Percentiles rank a stretch among this genome's conserved stretches.
These are phyloP conservation scores for Engystomops pustulosus DNA, from an alignment of 2,113 vertebrate genomes.

Conservation along the genomic window DNA sequence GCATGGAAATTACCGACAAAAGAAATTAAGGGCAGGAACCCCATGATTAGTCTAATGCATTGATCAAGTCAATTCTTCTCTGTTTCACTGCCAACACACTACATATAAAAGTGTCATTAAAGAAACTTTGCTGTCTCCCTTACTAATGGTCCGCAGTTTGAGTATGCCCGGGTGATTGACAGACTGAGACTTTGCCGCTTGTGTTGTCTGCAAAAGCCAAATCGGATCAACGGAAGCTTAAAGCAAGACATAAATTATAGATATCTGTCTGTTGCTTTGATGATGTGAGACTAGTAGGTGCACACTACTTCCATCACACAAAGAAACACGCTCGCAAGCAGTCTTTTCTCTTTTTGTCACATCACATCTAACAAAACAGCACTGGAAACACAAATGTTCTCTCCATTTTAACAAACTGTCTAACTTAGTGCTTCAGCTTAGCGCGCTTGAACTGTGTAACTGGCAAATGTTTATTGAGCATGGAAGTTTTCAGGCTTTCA, in stretches of 20 bases:
- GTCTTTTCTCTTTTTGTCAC: slow-evolving; percentile 84
- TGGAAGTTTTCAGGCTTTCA: background rate
- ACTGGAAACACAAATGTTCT: slow-evolving; percentile 83
- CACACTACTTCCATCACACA: slow-evolving; percentile 74
- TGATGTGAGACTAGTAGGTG: slow-evolving; percentile 78
- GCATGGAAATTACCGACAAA: slow-evolving; percentile 80
- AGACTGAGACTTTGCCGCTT: slow-evolving; percentile 77
- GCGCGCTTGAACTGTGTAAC: slow-evolving; percentile 23
- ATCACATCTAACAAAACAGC: slow-evolving; percentile 89
- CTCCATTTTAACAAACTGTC: slow-evolving; percentile 78
- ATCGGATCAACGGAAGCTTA: slow-evolving; percentile 80
- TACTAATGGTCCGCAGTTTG: slow-evolving; percentile 80
- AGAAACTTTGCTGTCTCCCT: slow-evolving; percentile 78
- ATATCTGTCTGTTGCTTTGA: slow-evolving; percentile 84
- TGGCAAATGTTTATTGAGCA: slow-evolving; percentile 50
- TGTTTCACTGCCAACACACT: slow-evolving; percentile 81
- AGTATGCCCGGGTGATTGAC: slow-evolving; percentile 79
- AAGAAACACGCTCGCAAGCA: slow-evolving; percentile 77
- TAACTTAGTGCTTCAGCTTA: slow-evolving; percentile 55
- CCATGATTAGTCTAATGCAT: slow-evolving; percentile 82
- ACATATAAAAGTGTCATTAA: slow-evolving; percentile 83
- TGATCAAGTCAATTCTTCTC: slow-evolving; percentile 84
- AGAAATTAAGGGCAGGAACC: slow-evolving; percentile 81
- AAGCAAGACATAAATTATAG: slow-evolving; percentile 88
- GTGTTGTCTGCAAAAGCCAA: slow-evolving; percentile 82